Percentiles rank a stretch among this genome's conserved stretches.
phyloP scores from a whole-genome alignment of 2,113 vertebrate genomes.

The Ophthalmolycus amberensis region DNA sequence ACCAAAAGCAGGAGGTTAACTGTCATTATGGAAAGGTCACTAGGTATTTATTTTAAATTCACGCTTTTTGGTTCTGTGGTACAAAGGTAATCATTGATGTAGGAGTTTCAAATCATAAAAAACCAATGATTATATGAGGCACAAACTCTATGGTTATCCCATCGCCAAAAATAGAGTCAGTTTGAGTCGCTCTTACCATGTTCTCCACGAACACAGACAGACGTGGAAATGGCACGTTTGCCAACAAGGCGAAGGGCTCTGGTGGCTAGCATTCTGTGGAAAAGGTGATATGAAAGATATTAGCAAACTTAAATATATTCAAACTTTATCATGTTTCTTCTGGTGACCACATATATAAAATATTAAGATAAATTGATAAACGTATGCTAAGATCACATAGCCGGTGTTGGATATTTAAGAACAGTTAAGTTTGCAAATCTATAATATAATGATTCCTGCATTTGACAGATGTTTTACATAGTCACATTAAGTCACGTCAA shows the following conservation, averaged over 20 bases:
- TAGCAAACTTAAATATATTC: not conserved
- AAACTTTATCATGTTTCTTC: not conserved
- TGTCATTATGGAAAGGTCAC: not conserved
- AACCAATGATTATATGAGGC: not conserved
- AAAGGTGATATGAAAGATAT: not conserved
- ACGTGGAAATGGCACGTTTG: conserved; percentile 91
- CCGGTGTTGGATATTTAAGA: not conserved
- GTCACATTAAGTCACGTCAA: not conserved
- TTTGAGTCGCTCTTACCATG: conserved; percentile 84
- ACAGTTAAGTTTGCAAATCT: not conserved
- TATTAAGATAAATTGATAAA: not conserved
- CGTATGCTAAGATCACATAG: not conserved
- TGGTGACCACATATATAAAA: not conserved
- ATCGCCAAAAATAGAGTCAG: not conserved
- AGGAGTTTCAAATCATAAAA: not conserved
- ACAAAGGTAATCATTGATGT: not conserved
- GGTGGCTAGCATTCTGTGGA: conserved; percentile 91
- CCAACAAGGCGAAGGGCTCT: conserved; percentile 88
- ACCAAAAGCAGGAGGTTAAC: not conserved
- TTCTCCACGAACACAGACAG: conserved; percentile 85
- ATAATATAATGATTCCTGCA: not conserved
- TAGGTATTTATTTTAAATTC: not conserved
- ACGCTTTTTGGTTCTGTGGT: too few relatives aligned
- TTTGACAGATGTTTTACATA: not conserved
- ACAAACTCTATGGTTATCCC: not conserved